Evolutionary conservation across 2,797 vertebrate genomes (phyloP).

Genomic region (Microctenopoma steveboyesi): DNA sequence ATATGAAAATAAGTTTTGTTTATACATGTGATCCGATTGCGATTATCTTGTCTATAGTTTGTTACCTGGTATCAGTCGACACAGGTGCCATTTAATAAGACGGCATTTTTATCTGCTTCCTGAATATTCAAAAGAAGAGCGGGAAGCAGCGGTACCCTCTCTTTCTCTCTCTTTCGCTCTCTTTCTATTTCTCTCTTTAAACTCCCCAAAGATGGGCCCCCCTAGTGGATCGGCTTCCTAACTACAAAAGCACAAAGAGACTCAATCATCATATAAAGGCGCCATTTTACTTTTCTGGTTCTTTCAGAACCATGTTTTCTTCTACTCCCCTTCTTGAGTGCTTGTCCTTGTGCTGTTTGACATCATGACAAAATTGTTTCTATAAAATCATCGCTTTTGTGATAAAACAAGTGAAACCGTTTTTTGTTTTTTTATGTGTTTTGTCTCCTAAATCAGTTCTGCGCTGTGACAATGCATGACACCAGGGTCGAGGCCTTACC

Average conservation of each 20-base stretch:
- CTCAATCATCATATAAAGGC: constrained; percentile 75
- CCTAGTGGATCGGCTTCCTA: constrained; percentile 80
- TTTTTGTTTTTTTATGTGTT: constrained; percentile 35
- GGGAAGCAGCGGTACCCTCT: constrained; percentile 60
- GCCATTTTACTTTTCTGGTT: constrained; percentile 57
- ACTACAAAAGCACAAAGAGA: constrained; percentile 83
- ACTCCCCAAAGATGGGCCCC: constrained; percentile 80
- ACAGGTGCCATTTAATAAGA: constrained; percentile 57
- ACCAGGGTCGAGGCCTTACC: constrained; percentile 85
- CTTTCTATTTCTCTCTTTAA: constrained; percentile 67
- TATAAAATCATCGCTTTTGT: constrained; percentile 62
- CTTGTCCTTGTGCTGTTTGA: constrained; percentile 70
- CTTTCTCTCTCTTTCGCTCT: constrained; percentile 43
- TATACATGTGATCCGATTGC: constrained; percentile 67
- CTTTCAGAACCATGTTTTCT: constrained; percentile 41
- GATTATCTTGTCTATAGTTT: constrained; percentile 68
- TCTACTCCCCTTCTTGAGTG: constrained; percentile 53
- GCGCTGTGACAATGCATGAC: constrained; percentile 86
- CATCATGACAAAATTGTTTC: constrained; percentile 57
- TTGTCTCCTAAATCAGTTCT: constrained; percentile 71
- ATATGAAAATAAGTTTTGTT: constrained; percentile 73
- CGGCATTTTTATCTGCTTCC: constrained; percentile 61
- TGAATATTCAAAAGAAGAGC: constrained; percentile 51
- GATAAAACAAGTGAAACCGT: constrained; percentile 54
- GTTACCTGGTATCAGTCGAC: constrained; percentile 65